These are phyloP conservation scores for Synodontis membranacea DNA, from an alignment of 2,113 vertebrate genomes.

Conservation along the genomic window DNA sequence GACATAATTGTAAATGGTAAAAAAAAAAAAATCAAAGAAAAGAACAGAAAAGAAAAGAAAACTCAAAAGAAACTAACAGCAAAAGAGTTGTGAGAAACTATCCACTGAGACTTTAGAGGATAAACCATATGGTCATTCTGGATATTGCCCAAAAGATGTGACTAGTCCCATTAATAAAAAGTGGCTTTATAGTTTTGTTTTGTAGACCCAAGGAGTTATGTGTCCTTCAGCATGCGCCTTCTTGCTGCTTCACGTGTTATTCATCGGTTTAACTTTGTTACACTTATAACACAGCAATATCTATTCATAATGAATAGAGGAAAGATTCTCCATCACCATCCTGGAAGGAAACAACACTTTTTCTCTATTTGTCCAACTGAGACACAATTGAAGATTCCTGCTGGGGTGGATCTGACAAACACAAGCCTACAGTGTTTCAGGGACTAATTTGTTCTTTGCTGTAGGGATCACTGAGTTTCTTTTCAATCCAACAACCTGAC, in stretches of 20 bases:
- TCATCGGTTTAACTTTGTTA: slow-evolving; percentile 3
- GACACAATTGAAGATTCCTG: neutral
- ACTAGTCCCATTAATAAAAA: slow-evolving; percentile 15
- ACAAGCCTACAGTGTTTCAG: neutral
- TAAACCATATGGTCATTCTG: neutral
- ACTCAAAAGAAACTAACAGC: neutral
- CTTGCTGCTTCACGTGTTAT: neutral
- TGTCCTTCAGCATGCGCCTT: slow-evolving; percentile 1
- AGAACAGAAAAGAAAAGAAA: neutral
- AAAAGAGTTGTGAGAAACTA: neutral
- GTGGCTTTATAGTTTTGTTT: slow-evolving; percentile 3
- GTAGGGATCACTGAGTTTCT: neutral
- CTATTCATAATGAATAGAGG: neutral
- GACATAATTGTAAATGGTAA: neutral
- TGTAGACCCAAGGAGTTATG: slow-evolving; percentile 1
- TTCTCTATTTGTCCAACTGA: neutral
- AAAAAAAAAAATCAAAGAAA: neutral
- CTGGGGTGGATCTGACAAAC: neutral
- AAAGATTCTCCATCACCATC: neutral
- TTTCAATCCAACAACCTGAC: neutral
- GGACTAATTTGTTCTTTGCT: neutral
- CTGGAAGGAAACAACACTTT: neutral
- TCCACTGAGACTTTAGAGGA: neutral
- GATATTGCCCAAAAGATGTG: neutral
- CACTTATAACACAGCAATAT: slow-evolving; percentile 18